A percentile compares a stretch with the other conserved stretches of the same genome.
Evolutionary conservation across 2,888 invertebrate genomes (phyloP).

Genomic region (Scrobipalpa atriplicella): DNA sequence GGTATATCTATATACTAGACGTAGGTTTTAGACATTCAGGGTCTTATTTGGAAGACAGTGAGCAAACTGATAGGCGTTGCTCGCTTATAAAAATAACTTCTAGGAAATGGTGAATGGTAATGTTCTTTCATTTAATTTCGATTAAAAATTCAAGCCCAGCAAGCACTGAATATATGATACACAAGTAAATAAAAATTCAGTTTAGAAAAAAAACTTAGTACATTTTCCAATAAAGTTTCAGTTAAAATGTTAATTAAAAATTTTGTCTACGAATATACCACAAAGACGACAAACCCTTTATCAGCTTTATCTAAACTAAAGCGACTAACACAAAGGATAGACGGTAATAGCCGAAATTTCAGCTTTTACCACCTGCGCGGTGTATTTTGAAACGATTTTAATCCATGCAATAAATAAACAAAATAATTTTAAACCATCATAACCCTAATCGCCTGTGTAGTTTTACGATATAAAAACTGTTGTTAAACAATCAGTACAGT

Average conservation of each 20-base stretch:
- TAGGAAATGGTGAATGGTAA: no score
- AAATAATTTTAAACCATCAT: not conserved
- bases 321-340: slow-evolving; percentile 9
- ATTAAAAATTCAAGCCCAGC: no score
- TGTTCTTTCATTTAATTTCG: no score
- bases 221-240: no score
- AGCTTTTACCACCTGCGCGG: not conserved
- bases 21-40: no score
- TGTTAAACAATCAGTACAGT: no score
- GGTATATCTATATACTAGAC: no score
- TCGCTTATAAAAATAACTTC: no score
- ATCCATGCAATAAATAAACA: not conserved
- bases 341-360: slow-evolving; percentile 20
- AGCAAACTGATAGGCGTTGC: no score
- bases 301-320: slow-evolving; percentile 12
- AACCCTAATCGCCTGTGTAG: no score
- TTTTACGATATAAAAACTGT: no score
- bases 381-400: not conserved
- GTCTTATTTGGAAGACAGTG: no score
- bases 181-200: not conserved
- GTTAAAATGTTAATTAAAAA: not conserved
- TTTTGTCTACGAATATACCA: not conserved
- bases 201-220: not conserved
- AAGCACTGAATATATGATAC: not conserved
- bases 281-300: slow-evolving; percentile 11